Evolutionary conservation across 2,888 invertebrate genomes (phyloP).

Genomic region (Drosophila falleni): DNA sequence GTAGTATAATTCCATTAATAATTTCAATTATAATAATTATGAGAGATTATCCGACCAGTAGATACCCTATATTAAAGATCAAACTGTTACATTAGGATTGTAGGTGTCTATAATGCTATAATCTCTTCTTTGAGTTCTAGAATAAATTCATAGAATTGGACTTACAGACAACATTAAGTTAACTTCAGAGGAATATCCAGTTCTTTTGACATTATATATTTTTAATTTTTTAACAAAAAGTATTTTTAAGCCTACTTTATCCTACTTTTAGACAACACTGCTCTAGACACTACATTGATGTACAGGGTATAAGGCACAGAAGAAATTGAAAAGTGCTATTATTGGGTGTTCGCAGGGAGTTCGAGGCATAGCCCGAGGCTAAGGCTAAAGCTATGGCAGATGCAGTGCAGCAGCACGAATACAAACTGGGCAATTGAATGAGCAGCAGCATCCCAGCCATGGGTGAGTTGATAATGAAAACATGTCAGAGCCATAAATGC

Average conservation of each 20-base stretch:
- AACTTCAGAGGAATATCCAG: too few relatives aligned
- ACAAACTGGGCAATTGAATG: constrained; percentile 34
- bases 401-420: constrained; percentile 25
- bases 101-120: too few relatives aligned
- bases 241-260: too few relatives aligned
- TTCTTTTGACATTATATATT: too few relatives aligned
- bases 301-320: neutral
- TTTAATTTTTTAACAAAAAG: too few relatives aligned
- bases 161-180: too few relatives aligned
- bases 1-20: neutral
- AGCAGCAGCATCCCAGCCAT: constrained; percentile 57
- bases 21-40: neutral
- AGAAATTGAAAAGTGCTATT: constrained; percentile 33
- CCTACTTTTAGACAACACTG: too few relatives aligned
- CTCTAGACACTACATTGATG: neutral
- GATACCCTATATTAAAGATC: too few relatives aligned
- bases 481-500: constrained; percentile 76
- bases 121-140: too few relatives aligned
- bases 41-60: too few relatives aligned
- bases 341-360: constrained; percentile 6
- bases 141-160: too few relatives aligned
- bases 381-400: neutral
- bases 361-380: neutral
- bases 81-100: too few relatives aligned
- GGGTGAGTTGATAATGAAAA: constrained; percentile 82